Evolutionary conservation across 2,888 invertebrate species (phyloP).

Genomic region (Plebejus anna): DNA sequence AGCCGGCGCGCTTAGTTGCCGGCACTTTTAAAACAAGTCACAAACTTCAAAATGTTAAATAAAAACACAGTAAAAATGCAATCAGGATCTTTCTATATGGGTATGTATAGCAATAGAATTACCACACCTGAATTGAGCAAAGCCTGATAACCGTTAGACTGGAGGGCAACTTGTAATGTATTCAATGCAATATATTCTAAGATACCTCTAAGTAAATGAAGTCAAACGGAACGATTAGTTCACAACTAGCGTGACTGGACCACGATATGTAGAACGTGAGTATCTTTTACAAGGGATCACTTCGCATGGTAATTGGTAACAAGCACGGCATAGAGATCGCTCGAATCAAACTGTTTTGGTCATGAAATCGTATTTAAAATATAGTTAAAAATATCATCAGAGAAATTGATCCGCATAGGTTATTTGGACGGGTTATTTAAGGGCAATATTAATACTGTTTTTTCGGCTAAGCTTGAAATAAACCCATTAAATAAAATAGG

Average conservation of each 20-base stretch:
- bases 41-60: too few relatives aligned
- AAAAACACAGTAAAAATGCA: too few relatives aligned
- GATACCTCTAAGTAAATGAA: not conserved
- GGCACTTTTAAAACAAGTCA: too few relatives aligned
- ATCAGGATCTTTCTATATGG: too few relatives aligned
- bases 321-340: conserved; percentile 1
- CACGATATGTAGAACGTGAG: conserved; percentile 9
- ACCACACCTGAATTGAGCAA: not conserved
- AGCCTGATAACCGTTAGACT: not conserved
- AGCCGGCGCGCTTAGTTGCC: too few relatives aligned
- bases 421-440: too few relatives aligned
- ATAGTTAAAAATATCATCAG: not conserved
- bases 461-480: too few relatives aligned
- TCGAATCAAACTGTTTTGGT: not conserved
- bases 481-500: too few relatives aligned
- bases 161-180: not conserved
- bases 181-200: not conserved
- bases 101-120: too few relatives aligned
- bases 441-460: too few relatives aligned
- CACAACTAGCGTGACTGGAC: not conserved
- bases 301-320: conserved; percentile 2
- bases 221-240: conserved; percentile 1
- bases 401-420: not conserved
- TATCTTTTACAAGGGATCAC: conserved; percentile 17
- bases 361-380: not conserved